Evolutionary conservation across 2,888 invertebrate species (phyloP), one percentile per base, ranked within the genome.

Genomic region (Amphipoea oculea): DNA sequence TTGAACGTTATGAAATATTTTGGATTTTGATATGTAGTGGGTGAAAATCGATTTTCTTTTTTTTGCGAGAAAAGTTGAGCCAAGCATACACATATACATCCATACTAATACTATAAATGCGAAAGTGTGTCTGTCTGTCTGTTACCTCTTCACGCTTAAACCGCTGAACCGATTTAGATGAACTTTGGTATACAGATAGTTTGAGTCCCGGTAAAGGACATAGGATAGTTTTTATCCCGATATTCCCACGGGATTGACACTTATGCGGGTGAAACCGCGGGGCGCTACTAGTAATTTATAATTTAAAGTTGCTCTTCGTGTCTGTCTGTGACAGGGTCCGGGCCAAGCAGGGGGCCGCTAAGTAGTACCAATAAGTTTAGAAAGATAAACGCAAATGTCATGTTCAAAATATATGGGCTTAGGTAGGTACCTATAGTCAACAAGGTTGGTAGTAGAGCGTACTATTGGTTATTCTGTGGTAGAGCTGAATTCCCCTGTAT

Each of bases 1-100:
- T 74, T 9, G 12, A 23, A n/a, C 29, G 12, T 42, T n/a, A 60
- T 36, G n/a, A 79, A 60, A 73, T 72, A 78, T 63, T 78, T 68
- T 20, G 20, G 60, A 17, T 20, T 63, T 42, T 40, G 12, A 51
- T 45, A 67, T 23, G 20, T 4, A 29, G n/a, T 66, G 11, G 29
- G 36, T n/a, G 1, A 9, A 67, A 74, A 79, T 79, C 11, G 51
- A 3, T 23, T 69, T 54, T 12, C 4, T 17, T 23, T 65, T 65
- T 29, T 20, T 9, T 36, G n/a, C 4, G 20, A 51, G 11, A 20
- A 29, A 54, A 3, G 17, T 23, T 73, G 4, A 14, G 71, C n/a
- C 29, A 72, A 14, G 42, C 40, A 23, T 57, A 14, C 0, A n/a
- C n/a, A n/a, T 23, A 7, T 54, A 48, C 7, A 23, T 57, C 29